Conservation (phyloP, 2,888 invertebrate genomes). For the Clunio marinus region DNA sequence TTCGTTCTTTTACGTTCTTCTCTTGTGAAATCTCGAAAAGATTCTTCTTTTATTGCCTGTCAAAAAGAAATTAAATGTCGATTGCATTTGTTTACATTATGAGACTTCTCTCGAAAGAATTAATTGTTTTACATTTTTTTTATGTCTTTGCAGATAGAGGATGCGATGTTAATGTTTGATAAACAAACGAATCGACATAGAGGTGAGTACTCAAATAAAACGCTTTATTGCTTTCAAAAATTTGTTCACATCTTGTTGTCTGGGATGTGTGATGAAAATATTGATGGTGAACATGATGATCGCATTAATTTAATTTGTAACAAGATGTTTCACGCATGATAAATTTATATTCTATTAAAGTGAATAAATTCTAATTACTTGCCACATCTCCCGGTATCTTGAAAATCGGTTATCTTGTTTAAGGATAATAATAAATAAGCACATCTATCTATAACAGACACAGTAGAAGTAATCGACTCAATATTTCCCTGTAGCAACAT, state of each 20-base stretch:
- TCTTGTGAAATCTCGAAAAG: not conserved
- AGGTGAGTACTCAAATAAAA: conserved; percentile 62
- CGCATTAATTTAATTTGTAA: conserved; percentile 37
- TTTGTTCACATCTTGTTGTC: too few relatives aligned
- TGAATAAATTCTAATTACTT: conserved; percentile 39
- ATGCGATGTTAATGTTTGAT: conserved; percentile 99
- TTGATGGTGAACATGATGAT: conserved; percentile 21
- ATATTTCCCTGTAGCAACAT: too few relatives aligned
- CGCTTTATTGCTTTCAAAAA: not conserved
- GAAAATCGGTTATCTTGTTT: conserved; percentile 37
- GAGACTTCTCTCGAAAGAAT: not conserved
- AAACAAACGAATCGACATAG: conserved; percentile 99
- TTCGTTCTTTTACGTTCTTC: not conserved
- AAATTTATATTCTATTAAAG: conserved; percentile 39
- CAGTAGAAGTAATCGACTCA: too few relatives aligned
- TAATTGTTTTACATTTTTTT: conserved; percentile 39
- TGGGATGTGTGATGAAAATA: too few relatives aligned
- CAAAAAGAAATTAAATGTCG: too few relatives aligned
- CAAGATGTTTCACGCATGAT: conserved; percentile 40
- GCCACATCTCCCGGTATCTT: conserved; percentile 27
- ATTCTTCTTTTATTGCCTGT: not conserved
- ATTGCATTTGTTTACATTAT: not conserved
- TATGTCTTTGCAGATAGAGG: conserved; percentile 85
- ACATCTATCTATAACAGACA: too few relatives aligned
- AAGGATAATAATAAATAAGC: not conserved